Percentiles rank a stretch among this genome's conserved stretches.
These are phyloP conservation scores for Enteromius radiatus DNA, from an alignment of 2,797 vertebrate genomes.

Conservation along the genomic window DNA sequence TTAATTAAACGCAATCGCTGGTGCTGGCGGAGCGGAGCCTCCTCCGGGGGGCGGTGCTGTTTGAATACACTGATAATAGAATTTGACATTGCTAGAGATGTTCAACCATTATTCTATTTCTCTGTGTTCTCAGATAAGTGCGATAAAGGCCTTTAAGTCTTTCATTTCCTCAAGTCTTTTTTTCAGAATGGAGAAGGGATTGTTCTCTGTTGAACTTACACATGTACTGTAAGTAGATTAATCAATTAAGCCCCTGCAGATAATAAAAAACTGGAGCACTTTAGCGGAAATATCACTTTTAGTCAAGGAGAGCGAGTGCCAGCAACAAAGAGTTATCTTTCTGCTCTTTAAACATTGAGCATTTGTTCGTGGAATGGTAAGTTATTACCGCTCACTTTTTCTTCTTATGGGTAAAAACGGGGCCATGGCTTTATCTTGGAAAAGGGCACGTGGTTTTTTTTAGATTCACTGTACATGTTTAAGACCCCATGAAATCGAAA, in stretches of 20 bases:
- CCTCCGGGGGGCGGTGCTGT: conserved; percentile 79
- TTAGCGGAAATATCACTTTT: conserved; percentile 56
- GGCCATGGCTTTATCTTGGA: conserved; percentile 16
- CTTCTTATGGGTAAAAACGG: conserved; percentile 21
- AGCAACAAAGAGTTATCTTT: conserved; percentile 53
- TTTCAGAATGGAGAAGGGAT: conserved; percentile 40
- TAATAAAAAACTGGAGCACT: conserved; percentile 50
- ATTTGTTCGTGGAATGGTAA: conserved; percentile 38
- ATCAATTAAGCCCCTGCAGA: conserved; percentile 58
- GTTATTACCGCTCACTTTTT: conserved; percentile 30
- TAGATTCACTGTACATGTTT: conserved; percentile 2
- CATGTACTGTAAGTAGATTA: conserved; percentile 60
- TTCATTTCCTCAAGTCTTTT: conserved; percentile 54
- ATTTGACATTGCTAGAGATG: conserved; percentile 92
- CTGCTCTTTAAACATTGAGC: conserved; percentile 37
- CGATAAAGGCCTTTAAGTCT: conserved; percentile 56
- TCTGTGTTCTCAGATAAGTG: conserved; percentile 76
- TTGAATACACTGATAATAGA: conserved; percentile 91
- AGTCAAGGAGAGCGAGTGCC: conserved; percentile 30
- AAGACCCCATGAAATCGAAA: conserved; percentile 19
- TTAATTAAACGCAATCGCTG: conserved; percentile 59
- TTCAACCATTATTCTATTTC: conserved; percentile 90
- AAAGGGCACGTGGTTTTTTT: conserved; percentile 10
- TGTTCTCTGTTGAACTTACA: conserved; percentile 56
- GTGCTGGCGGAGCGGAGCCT: conserved; percentile 37